Evolutionary conservation across 1,140 invertebrate species (phyloP).

Genomic region (Papilio helenus): DNA sequence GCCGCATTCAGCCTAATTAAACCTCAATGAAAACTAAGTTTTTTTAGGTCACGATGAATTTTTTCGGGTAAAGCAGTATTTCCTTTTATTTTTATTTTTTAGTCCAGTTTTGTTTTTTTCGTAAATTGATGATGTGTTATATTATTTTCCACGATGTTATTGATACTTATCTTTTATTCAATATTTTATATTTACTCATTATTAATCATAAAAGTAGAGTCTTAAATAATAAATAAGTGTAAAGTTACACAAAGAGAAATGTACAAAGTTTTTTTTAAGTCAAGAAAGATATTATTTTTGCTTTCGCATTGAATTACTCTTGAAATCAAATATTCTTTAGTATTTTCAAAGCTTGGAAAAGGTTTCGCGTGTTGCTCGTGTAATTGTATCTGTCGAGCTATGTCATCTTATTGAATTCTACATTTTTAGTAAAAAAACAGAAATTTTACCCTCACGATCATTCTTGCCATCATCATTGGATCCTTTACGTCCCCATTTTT

Average conservation of each 20-base stretch:
- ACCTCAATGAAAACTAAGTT: neutral
- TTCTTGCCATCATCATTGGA: no score
- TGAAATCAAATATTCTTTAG: constrained; percentile 18
- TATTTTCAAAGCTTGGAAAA: neutral
- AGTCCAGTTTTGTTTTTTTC: neutral
- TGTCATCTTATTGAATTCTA: neutral
- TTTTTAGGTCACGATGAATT: constrained; percentile 9
- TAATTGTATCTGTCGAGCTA: constrained; percentile 1
- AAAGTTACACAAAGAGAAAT: neutral
- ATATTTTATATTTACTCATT: neutral
- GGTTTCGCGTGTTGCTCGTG: constrained; percentile 13
- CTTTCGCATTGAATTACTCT: constrained; percentile 18
- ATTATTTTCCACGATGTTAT: neutral
- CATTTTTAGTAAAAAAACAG: neutral
- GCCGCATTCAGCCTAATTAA: neutral
- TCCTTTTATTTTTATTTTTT: neutral
- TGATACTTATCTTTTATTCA: neutral
- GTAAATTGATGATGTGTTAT: neutral
- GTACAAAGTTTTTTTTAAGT: neutral
- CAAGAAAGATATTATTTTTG: neutral
- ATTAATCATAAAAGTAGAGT: no score
- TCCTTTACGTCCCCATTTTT: no score
- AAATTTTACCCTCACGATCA: neutral
- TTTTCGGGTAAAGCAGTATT: neutral
- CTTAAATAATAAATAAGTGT: neutral